A percentile compares a stretch with the other conserved stretches of the same genome.
These are phyloP conservation scores for Aspidoscelis tigris DNA, from an alignment of 2,113 vertebrate species.

Conservation along the genomic window DNA sequence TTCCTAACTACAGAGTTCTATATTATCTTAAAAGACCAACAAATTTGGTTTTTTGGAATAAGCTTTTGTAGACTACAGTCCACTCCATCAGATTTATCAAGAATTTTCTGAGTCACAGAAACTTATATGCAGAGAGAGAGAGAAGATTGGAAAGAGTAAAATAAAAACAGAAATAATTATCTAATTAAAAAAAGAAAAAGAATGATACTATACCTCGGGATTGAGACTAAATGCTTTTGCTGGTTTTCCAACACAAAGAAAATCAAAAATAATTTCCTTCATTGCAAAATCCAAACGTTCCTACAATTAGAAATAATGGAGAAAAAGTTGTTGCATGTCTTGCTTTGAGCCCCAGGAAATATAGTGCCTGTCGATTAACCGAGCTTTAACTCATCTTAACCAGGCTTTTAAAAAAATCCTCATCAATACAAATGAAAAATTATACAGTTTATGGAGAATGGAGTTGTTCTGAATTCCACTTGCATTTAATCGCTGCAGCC, in stretches of 20 bases:
- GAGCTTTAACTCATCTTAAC: background rate
- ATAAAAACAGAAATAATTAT: no score
- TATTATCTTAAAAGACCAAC: no score
- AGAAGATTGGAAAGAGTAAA: no score
- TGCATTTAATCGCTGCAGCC: no score
- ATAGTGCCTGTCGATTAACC: background rate
- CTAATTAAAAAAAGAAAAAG: background rate
- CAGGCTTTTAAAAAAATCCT: background rate
- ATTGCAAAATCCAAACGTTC: conserved; percentile 98
- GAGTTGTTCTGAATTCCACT: no score
- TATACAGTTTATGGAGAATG: no score
- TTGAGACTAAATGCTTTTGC: conserved; percentile 99
- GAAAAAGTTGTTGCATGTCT: conserved; percentile 46
- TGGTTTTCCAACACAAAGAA: conserved; percentile 95
- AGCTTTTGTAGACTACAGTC: no score
- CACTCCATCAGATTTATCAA: no score
- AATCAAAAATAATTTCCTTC: conserved; percentile 99
- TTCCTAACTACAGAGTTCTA: conserved; percentile 2
- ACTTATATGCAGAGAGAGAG: background rate
- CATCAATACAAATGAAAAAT: no score
- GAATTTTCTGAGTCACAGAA: background rate
- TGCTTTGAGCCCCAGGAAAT: background rate
- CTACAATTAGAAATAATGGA: conserved; percentile 70
- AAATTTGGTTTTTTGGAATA: no score
- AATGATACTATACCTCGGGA: conserved; percentile 87